phyloP scores from a whole-genome alignment of 2,888 invertebrate species.

The Andrena dorsata region DNA sequence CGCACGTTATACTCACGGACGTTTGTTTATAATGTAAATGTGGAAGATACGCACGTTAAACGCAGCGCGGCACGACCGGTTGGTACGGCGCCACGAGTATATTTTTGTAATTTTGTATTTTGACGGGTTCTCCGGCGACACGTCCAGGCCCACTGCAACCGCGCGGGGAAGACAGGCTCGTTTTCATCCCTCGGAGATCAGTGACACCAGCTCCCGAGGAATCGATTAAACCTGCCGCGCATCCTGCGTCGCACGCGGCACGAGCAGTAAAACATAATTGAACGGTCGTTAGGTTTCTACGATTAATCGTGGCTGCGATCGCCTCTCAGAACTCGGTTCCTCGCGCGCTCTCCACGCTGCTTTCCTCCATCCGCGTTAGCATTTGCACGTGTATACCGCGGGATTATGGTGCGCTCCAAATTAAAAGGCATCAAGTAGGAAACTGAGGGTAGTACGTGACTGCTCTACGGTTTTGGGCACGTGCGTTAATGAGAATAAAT shows the following conservation, averaged over 20 bases:
- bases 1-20: constrained; percentile 66
- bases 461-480: not conserved
- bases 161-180: constrained; percentile 46
- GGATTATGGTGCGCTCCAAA: not conserved
- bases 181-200: not conserved
- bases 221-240: not conserved
- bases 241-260: not conserved
- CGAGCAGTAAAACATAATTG: constrained; percentile 19
- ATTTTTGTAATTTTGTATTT: constrained; percentile 83
- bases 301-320: constrained; percentile 2
- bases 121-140: constrained; percentile 66
- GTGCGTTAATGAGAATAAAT: not conserved
- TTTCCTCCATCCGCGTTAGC: not conserved
- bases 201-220: constrained; percentile 9
- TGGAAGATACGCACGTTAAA: constrained; percentile 59
- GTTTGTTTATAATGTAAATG: constrained; percentile 75
- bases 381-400: not conserved
- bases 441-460: not conserved
- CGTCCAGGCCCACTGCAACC: constrained; percentile 46
- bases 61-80: constrained; percentile 64
- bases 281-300: constrained; percentile 15
- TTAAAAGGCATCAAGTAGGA: not conserved
- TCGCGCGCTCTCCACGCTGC: not conserved
- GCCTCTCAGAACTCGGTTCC: constrained; percentile 10
- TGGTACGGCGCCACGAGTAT: constrained; percentile 76